These are phyloP conservation scores for Tylochromis polylepis DNA, from an alignment of 2,113 vertebrate species.

Conservation along the genomic window DNA sequence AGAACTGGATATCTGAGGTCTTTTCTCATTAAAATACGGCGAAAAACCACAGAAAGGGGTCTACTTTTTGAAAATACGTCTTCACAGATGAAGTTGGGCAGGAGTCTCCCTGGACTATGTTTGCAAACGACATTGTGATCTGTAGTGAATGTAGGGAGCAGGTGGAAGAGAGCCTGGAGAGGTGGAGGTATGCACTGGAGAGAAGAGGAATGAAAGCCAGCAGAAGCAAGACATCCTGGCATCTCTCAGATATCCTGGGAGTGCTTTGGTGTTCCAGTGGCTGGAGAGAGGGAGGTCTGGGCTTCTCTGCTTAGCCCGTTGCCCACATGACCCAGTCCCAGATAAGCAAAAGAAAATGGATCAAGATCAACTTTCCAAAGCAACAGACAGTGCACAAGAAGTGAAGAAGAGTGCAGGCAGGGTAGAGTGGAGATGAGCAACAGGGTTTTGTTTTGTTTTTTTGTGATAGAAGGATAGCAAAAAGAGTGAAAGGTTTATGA, in stretches of 20 bases:
- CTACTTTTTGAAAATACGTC: not conserved
- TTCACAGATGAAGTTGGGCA: not conserved
- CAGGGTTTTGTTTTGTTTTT: no score
- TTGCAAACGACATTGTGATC: no score
- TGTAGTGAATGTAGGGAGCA: not conserved
- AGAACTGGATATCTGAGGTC: not conserved
- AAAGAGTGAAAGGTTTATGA: not conserved
- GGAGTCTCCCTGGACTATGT: no score
- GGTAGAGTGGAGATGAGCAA: not conserved
- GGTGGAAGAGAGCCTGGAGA: not conserved
- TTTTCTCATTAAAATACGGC: not conserved
- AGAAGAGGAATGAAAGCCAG: not conserved
- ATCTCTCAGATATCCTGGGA: not conserved
- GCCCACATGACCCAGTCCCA: no score
- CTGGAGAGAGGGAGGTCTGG: not conserved
- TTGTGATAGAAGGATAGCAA: not conserved
- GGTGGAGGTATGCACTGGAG: not conserved
- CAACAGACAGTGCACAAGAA: not conserved
- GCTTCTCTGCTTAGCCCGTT: not conserved
- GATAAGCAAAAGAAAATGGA: no score
- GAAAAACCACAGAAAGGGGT: not conserved
- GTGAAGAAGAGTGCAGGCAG: not conserved
- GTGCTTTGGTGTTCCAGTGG: not conserved
- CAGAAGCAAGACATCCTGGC: not conserved
- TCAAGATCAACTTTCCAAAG: not conserved